Evolutionary conservation across 2,797 vertebrate species (phyloP), one percentile per base, ranked within the genome.

Genomic region (Garrulus glandarius): DNA sequence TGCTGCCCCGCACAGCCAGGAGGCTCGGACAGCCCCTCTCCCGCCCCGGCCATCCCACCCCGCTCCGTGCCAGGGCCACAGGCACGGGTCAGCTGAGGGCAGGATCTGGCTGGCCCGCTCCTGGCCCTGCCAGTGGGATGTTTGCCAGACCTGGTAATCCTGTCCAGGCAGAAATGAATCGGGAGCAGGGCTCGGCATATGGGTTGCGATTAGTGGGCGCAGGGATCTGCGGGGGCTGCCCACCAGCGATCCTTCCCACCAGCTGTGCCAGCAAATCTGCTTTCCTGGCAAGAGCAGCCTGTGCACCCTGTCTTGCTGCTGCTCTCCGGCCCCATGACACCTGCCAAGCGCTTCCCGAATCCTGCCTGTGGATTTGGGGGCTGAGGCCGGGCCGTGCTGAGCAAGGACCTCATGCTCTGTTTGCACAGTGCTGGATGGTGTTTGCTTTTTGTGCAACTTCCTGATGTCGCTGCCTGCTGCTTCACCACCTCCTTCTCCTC

Each of bases 51-150:
- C 8, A 8, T 84, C 36, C 50, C 43, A 17, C 37, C 15, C 32
- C 0, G 0, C 39, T 61, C 18, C 60, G 15, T 0, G 0, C 9
- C 1, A 0, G 56, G 21, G 27, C 46, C 0, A 0, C 83, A 24
- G 60, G 64, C 76, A 26, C 20, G 5, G 85, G 43, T 80, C 72
- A 36, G 52, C 76, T 20, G 61, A 53, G 84, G 78, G 53, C 85
- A 79, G 82, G 91, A 9, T 53, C 13, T 1, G 6, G 65, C 55
- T 22, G 14, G 46, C 60, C 34, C 0, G 0, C 27, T 68, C 22
- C 68, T 3, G 2, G 89, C 44, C 59, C 37, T 3, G 24, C 64
- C 10, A 1, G n/a, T 4, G 18, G 92, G 83, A 36, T 0, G 34
- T 39, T 76, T 92, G 93, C 94, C 94, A 94, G 14, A 1, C 15